Evolutionary conservation across 92 coral and sea anemone genomes (phyloP).

Genomic region (Metridium senile): DNA sequence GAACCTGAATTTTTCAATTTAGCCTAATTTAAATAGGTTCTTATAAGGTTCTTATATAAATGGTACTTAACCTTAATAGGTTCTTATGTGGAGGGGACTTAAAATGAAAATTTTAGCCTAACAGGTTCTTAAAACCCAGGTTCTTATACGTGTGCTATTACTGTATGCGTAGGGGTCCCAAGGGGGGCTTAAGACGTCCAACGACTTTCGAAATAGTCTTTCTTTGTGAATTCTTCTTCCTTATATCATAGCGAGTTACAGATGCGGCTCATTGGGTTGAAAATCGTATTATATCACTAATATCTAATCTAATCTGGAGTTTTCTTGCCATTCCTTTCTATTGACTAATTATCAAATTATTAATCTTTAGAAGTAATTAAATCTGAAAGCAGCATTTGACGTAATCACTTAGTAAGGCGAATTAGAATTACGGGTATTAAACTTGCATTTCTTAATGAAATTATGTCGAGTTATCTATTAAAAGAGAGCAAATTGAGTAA

Average conservation of each 20-base stretch:
- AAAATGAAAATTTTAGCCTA: no score
- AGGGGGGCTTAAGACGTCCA: background rate
- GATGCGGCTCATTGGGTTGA: slow-evolving; percentile 23
- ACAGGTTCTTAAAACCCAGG: no score
- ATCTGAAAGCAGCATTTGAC: background rate
- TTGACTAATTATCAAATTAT: background rate
- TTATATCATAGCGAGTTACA: slow-evolving; percentile 10
- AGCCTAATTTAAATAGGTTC: no score
- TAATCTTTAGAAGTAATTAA: background rate
- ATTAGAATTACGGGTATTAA: background rate
- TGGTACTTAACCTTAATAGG: no score
- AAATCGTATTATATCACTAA: background rate
- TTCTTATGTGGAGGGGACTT: no score
- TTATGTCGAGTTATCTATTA: no score
- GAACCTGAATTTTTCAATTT: no score
- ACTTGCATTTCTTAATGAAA: no score
- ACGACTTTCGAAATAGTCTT: slow-evolving; percentile 21
- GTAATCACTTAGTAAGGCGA: background rate
- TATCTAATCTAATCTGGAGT: no score
- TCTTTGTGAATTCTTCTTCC: slow-evolving; percentile 20
- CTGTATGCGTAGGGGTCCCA: background rate
- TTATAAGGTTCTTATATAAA: slow-evolving; percentile 10
- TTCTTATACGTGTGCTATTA: no score
- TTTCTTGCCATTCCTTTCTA: background rate
- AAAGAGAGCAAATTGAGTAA: background rate